Evolutionary conservation across 2,113 vertebrate species (phyloP), one percentile per base, ranked within the genome.

Genomic region (Lepus americanus): DNA sequence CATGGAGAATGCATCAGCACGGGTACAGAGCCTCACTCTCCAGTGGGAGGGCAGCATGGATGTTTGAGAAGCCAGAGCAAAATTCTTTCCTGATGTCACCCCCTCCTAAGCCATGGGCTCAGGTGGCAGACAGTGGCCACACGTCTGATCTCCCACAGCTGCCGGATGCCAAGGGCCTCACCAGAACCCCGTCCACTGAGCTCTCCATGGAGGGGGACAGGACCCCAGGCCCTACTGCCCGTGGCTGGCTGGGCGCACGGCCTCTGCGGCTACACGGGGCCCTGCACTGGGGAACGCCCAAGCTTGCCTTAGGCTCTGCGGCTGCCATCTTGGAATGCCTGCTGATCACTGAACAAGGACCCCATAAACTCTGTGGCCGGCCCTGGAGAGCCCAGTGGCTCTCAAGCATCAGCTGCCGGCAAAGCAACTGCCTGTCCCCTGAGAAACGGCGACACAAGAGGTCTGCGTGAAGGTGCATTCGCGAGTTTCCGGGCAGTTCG

Each of bases 1-100:
- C 0, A 8, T 20, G 16, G 17, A 23, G n/a, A 53, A 63, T 0
- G 44, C 31, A 5, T 61, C 33, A 4, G 4, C 1, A 2, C 0
- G 25, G 36, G 13, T 1, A 9, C 4, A 6, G 6, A 2, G 3
- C 1, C 27, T 11, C 6, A 27, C 51, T 59, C 64, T 74, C 76
- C 6, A 19, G 9, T 11, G 64, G 3, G 31, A 67, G 79, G 49
- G 14, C 31, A 63, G 53, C 63, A 23, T 8, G 39, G 22, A 44
- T n/a, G 27, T 19, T 44, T 59, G 85, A 91, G 10, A 81, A 73
- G 78, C 36, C 6, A 6, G 33, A 70, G 20, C 31, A 39, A 59
- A 67, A 67, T 29, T 66, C 67, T 77, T 83, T 83, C 91, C 64
- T 29, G 72, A 76, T 67, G 55, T 3, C 31, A 44, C 33, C 17